Evolutionary conservation across 1,140 invertebrate genomes (phyloP).

Genomic region (Calycopis cecrops): DNA sequence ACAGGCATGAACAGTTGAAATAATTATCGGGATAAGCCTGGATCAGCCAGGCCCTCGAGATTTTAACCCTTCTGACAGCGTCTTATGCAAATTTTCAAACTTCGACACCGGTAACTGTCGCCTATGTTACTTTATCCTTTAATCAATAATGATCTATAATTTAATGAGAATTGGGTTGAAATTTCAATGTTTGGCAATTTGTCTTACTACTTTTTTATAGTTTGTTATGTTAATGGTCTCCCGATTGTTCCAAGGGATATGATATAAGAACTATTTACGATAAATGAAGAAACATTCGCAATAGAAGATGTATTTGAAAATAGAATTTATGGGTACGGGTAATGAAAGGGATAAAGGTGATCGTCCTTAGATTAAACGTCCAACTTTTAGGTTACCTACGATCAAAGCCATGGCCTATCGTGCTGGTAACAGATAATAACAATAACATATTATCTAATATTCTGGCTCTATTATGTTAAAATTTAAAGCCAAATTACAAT

Average conservation of each 20-base stretch:
- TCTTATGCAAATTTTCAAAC: slow-evolving; percentile 72
- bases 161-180: not conserved
- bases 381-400: too few species aligned
- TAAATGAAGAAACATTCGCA: not conserved
- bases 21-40: slow-evolving; percentile 72
- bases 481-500: too few species aligned
- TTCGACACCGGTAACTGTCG: slow-evolving; percentile 33
- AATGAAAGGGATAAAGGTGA: too few species aligned
- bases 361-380: too few species aligned
- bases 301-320: not conserved
- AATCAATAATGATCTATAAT: slow-evolving; percentile 26
- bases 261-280: slow-evolving; percentile 32
- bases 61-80: slow-evolving; percentile 69
- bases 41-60: slow-evolving; percentile 66
- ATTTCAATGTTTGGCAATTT: slow-evolving; percentile 11
- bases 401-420: too few species aligned
- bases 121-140: slow-evolving; percentile 21
- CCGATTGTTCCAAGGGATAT: slow-evolving; percentile 56
- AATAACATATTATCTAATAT: too few species aligned
- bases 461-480: too few species aligned
- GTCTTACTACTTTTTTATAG: slow-evolving; percentile 21
- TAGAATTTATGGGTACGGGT: too few species aligned
- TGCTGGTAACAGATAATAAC: too few species aligned
- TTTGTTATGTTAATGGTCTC: slow-evolving; percentile 42
- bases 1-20: slow-evolving; percentile 74